Evolutionary conservation across 2,888 invertebrate species (phyloP).

Genomic region (Chorisops tibialis): DNA sequence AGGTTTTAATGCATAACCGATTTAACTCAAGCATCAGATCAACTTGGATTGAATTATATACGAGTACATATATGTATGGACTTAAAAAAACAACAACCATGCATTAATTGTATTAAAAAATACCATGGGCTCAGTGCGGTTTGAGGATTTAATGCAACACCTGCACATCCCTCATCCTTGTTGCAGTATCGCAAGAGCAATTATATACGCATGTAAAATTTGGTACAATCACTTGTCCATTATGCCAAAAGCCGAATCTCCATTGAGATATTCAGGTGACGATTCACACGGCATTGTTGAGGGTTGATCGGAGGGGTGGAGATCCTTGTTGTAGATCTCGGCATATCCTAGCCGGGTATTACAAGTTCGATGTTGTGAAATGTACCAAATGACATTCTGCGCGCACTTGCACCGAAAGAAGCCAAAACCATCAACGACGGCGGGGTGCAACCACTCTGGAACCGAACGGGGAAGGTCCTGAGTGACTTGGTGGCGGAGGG

Average conservation of each 20-base stretch:
- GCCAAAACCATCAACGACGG: background rate
- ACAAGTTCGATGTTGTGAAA: constrained; percentile 22
- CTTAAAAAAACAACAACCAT: too few relatives aligned
- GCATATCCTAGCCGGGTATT: too few relatives aligned
- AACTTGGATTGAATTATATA: too few relatives aligned
- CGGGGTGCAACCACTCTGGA: background rate
- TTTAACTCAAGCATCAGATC: too few relatives aligned
- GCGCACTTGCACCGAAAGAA: background rate
- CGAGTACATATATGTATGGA: too few relatives aligned
- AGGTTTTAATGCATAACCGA: too few relatives aligned
- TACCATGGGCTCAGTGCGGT: background rate
- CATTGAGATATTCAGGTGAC: constrained; percentile 23
- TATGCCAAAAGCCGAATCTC: constrained; percentile 7
- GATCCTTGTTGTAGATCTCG: background rate
- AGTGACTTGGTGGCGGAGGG: constrained; percentile 3
- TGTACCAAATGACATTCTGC: constrained; percentile 25
- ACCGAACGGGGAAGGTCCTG: background rate
- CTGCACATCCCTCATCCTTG: constrained; percentile 2
- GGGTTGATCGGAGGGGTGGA: constrained; percentile 2
- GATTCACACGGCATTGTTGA: constrained; percentile 21
- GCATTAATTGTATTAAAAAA: constrained; percentile 7
- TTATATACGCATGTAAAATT: constrained; percentile 13
- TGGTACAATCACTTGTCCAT: background rate
- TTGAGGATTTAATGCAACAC: constrained; percentile 5
- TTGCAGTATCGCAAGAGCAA: background rate